phyloP scores from a whole-genome alignment of 2,113 vertebrate species.

The Atractosteus spatula region DNA sequence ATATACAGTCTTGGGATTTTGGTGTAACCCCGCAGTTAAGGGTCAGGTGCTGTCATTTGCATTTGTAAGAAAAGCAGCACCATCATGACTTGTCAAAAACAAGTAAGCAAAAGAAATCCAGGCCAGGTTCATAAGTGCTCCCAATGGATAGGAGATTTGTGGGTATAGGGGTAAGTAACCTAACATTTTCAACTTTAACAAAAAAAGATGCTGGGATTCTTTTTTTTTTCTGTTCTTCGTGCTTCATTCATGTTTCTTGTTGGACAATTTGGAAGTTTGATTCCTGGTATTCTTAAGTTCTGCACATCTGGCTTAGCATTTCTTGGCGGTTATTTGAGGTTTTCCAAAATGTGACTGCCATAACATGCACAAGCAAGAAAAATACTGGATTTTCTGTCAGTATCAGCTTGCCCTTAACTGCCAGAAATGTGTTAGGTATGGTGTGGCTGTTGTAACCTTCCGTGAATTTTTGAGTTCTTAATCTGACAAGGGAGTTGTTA shows the following conservation, averaged over 20 bases:
- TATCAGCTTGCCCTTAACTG: not conserved
- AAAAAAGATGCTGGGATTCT: not conserved
- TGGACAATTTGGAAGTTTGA: constrained; percentile 1
- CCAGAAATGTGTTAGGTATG: constrained; percentile 1
- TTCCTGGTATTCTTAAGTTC: not conserved
- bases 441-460: not conserved
- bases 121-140: constrained; percentile 50
- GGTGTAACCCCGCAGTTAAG: constrained; percentile 33
- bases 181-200: constrained; percentile 7
- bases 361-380: not conserved
- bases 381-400: not conserved
- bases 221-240: not conserved
- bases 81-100: constrained; percentile 56
- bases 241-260: not conserved
- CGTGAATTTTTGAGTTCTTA: not conserved
- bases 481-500: constrained; percentile 12
- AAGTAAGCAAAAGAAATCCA: constrained; percentile 53
- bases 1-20: constrained; percentile 18
- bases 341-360: not conserved
- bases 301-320: not conserved
- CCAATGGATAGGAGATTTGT: constrained; percentile 43
- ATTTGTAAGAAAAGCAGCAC: constrained; percentile 55
- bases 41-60: constrained; percentile 53
- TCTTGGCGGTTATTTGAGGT: not conserved
- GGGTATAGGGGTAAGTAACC: constrained; percentile 27